These are phyloP conservation scores for Pachyramphus minor DNA, from an alignment of 2,113 vertebrate genomes.

Conservation along the genomic window DNA sequence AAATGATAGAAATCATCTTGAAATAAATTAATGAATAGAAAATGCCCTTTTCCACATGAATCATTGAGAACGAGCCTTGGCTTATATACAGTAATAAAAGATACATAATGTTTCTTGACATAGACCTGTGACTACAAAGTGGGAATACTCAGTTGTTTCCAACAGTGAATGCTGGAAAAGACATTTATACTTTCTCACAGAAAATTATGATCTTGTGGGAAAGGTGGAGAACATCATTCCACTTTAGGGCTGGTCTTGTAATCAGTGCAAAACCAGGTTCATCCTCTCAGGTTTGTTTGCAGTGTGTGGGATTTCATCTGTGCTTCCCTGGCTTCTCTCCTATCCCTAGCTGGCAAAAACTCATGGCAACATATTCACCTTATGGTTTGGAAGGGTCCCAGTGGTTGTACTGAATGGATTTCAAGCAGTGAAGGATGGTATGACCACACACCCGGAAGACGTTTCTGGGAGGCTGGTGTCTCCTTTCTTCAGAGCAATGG, in stretches of 20 bases:
- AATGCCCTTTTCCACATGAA: neutral
- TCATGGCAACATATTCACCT: conserved; percentile 55
- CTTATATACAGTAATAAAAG: neutral
- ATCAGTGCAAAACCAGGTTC: neutral
- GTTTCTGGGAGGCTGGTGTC: conserved; percentile 52
- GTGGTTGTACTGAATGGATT: conserved; percentile 58
- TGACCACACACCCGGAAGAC: conserved; percentile 54
- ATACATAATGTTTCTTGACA: neutral
- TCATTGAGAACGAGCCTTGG: neutral
- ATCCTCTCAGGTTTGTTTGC: neutral
- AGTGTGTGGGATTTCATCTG: neutral
- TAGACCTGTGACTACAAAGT: neutral
- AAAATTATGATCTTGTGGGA: neutral
- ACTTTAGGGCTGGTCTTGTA: neutral
- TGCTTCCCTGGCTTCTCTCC: neutral
- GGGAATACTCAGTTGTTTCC: neutral
- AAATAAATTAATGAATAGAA: neutral
- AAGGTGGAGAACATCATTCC: neutral
- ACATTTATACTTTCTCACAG: neutral
- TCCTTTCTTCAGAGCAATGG: conserved; percentile 45
- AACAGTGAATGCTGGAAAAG: neutral
- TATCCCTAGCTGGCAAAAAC: conserved; percentile 44
- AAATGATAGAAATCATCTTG: neutral
- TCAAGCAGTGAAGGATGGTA: conserved; percentile 55
- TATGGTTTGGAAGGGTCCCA: conserved; percentile 58